These are phyloP conservation scores for Ptychochromis oligacanthus DNA, from an alignment of 2,113 vertebrate species.

Conservation along the genomic window DNA sequence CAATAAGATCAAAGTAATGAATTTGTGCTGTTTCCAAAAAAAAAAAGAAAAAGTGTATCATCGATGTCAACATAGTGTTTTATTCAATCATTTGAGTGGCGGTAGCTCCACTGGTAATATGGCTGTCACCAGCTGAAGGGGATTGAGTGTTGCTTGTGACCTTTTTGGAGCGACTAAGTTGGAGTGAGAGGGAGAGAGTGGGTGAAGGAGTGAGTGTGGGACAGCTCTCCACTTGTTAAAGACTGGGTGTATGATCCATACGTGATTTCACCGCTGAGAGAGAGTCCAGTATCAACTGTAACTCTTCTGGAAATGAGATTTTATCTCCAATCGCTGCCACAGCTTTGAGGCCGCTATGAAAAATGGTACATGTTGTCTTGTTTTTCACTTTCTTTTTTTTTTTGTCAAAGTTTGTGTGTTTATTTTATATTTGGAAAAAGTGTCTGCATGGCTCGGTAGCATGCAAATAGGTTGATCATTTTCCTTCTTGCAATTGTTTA, in stretches of 20 bases:
- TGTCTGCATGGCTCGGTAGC: not conserved
- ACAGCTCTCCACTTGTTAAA: not conserved
- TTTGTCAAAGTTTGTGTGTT: not conserved
- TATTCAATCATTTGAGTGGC: not conserved
- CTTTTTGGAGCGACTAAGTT: constrained; percentile 49
- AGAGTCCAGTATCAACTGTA: not conserved
- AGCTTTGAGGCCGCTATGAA: constrained; percentile 31
- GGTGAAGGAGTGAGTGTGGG: constrained; percentile 2
- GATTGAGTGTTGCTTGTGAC: constrained; percentile 69
- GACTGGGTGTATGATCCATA: not conserved
- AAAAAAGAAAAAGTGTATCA: no score
- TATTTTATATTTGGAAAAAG: not conserved
- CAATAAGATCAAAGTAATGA: no score
- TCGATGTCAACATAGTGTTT: not conserved
- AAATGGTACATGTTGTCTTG: constrained; percentile 35
- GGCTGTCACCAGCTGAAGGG: constrained; percentile 49
- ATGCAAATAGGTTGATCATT: not conserved
- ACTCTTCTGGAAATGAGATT: not conserved
- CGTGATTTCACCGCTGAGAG: not conserved
- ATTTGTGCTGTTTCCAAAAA: no score
- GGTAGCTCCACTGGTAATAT: constrained; percentile 13
- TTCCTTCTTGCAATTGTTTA: constrained; percentile 3
- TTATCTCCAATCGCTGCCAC: not conserved
- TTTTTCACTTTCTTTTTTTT: not conserved
- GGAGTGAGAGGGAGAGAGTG: not conserved